Conservation (phyloP, 2,113 vertebrate genomes). For the Xiphorhynchus elegans region DNA sequence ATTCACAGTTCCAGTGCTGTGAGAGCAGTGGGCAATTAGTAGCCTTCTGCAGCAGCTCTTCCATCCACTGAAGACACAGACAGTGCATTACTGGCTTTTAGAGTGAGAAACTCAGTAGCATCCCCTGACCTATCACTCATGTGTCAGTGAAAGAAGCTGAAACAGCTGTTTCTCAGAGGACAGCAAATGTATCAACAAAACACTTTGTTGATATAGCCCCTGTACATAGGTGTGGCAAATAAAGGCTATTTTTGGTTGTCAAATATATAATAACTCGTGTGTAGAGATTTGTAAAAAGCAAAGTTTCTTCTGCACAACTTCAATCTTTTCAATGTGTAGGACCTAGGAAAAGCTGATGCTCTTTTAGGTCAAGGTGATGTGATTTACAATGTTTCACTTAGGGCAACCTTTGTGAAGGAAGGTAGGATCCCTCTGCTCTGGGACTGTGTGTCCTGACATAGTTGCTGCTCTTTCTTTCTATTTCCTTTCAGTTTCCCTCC, state of each 20-base stretch:
- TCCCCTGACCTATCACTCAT: not conserved
- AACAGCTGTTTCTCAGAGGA: constrained; percentile 26
- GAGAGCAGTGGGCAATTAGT: constrained; percentile 12
- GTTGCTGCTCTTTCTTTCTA: not conserved
- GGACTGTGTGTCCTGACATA: not conserved
- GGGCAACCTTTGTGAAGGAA: not conserved
- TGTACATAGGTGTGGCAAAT: not conserved
- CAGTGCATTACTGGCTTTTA: constrained; percentile 46
- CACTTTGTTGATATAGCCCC: not conserved
- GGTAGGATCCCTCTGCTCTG: too few species aligned
- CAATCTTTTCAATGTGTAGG: not conserved
- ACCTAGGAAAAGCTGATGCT: not conserved
- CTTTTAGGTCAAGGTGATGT: not conserved
- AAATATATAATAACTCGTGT: not conserved
- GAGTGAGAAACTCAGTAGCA: not conserved
- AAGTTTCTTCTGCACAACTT: constrained; percentile 27
- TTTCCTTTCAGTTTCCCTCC: not conserved
- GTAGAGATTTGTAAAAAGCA: constrained; percentile 35
- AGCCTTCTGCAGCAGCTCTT: constrained; percentile 15
- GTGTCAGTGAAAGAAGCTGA: not conserved
- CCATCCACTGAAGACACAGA: not conserved
- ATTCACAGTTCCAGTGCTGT: not conserved
- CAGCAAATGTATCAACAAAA: not conserved
- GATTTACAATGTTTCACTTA: not conserved
- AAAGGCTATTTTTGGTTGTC: constrained; percentile 11